A percentile compares a stretch with the other conserved stretches of the same genome.
Evolutionary conservation across 2,888 invertebrate species (phyloP).

Genomic region (Peribatodes rhomboidaria): DNA sequence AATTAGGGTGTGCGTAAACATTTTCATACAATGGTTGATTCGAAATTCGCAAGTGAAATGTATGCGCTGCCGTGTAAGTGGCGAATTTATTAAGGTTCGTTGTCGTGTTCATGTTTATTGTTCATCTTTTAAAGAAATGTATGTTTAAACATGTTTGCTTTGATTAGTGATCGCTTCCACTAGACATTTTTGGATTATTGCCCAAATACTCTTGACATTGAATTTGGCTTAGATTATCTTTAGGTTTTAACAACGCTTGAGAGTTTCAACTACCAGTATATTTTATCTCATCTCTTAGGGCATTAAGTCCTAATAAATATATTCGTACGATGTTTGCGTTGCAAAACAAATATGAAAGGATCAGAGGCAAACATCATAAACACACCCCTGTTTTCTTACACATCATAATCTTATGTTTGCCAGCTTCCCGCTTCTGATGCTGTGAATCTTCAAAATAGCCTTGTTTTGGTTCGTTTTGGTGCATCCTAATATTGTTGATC

Average conservation of each 20-base stretch:
- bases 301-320: constrained; percentile 10
- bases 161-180: no score
- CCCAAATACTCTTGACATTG: no score
- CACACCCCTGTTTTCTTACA: constrained; percentile 74
- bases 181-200: no score
- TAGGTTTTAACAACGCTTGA: background rate
- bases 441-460: constrained; percentile 69
- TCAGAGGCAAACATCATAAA: constrained; percentile 68
- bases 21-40: constrained; percentile 38
- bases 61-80: constrained; percentile 24
- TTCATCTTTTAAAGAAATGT: constrained; percentile 23
- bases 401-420: constrained; percentile 76
- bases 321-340: constrained; percentile 51
- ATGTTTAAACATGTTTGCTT: background rate
- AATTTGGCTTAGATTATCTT: background rate
- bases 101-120: background rate
- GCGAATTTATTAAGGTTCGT: constrained; percentile 18
- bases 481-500: constrained; percentile 20
- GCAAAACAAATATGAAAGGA: constrained; percentile 60
- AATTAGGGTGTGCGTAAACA: constrained; percentile 34
- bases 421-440: constrained; percentile 59
- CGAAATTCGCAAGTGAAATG: constrained; percentile 30
- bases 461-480: constrained; percentile 70
- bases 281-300: constrained; percentile 1
- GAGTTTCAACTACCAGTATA: no score